phyloP scores from a whole-genome alignment of 2,113 vertebrate species.

The Pithys albifrons region DNA sequence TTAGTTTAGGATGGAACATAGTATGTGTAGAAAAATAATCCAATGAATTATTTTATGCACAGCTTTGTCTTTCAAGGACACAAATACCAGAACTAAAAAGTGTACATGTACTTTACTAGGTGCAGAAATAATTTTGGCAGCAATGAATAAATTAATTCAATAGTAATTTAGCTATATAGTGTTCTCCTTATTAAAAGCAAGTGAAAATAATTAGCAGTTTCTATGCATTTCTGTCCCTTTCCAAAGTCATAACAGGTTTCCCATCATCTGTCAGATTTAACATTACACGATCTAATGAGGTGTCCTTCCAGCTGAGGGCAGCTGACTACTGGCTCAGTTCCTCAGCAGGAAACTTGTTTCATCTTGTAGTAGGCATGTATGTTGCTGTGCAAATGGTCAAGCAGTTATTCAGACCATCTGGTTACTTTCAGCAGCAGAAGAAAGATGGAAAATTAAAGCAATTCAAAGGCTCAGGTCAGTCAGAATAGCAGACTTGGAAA shows the following conservation, averaged over 20 bases:
- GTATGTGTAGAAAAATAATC: background rate
- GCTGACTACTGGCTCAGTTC: conserved; percentile 53
- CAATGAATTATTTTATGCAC: background rate
- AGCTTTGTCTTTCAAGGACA: background rate
- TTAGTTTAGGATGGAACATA: background rate
- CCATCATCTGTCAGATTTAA: conserved; percentile 37
- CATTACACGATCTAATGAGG: conserved; percentile 48
- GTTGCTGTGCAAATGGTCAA: conserved; percentile 29
- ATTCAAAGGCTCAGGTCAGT: background rate
- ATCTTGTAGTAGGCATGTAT: conserved; percentile 29
- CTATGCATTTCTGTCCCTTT: conserved; percentile 2
- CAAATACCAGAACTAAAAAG: background rate
- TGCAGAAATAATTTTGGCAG: background rate
- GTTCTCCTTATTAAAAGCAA: background rate
- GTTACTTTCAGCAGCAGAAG: conserved; percentile 1
- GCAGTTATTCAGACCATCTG: conserved; percentile 54
- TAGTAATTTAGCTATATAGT: background rate
- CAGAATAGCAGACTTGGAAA: background rate
- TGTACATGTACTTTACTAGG: background rate
- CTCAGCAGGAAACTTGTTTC: conserved; percentile 57
- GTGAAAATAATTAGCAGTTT: background rate
- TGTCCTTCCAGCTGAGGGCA: conserved; percentile 53
- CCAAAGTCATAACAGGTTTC: background rate
- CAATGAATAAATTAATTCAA: background rate
- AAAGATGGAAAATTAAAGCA: conserved; percentile 1